Evolutionary conservation across 2,113 vertebrate species (phyloP).

Genomic region (Taurulus bubalis): DNA sequence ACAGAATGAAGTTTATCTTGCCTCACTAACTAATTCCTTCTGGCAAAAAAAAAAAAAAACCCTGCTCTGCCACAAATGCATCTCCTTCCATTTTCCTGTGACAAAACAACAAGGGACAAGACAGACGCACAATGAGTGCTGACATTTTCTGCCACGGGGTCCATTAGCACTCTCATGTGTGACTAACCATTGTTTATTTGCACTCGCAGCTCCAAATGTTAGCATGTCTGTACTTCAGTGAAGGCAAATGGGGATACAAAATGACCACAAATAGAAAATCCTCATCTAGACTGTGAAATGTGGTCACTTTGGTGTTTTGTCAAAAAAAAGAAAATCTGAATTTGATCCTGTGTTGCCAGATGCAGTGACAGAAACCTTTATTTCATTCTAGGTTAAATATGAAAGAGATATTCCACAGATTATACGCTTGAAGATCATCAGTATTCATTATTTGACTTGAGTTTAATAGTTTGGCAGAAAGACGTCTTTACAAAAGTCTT

Average conservation of each 20-base stretch:
- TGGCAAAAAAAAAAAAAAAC: conserved; percentile 37
- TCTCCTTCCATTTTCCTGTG: conserved; percentile 45
- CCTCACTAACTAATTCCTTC: conserved; percentile 66
- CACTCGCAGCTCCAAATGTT: conserved; percentile 24
- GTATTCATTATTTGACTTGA: neutral
- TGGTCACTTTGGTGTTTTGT: neutral
- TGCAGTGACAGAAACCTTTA: neutral
- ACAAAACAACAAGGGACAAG: conserved; percentile 58
- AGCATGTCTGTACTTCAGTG: conserved; percentile 19
- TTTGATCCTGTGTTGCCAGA: too few species aligned
- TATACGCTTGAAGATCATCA: neutral
- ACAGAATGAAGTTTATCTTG: conserved; percentile 46
- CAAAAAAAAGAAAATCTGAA: neutral
- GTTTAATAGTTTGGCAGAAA: neutral
- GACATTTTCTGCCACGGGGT: conserved; percentile 67
- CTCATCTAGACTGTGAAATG: neutral
- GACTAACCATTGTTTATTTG: conserved; percentile 62
- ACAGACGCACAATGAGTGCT: conserved; percentile 57
- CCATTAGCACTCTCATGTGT: conserved; percentile 73
- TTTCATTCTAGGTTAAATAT: neutral
- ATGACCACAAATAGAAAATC: neutral
- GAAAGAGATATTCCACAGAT: neutral
- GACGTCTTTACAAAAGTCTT: neutral
- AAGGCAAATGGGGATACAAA: neutral
- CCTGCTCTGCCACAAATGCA: conserved; percentile 44